Evolutionary conservation across 2,888 invertebrate species (phyloP), one percentile per base, ranked within the genome.

Genomic region (Nemotelus pantherinus): DNA sequence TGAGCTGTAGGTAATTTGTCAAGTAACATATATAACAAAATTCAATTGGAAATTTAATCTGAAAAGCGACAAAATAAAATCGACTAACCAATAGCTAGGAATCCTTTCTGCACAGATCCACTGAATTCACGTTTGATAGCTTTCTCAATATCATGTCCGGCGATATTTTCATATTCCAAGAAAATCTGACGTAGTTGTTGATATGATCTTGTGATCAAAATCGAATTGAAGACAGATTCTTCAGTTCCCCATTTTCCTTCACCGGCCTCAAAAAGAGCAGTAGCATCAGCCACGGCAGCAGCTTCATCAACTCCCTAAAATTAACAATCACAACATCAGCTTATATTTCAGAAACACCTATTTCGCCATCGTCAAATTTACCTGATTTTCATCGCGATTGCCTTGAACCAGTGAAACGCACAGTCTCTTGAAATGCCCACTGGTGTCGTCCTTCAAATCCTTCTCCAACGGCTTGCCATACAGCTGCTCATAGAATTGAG

Each of bases 341-440:
- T 2, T 72, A 39, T 58, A 5, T 53, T 39, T 39, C 41, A 41
- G 50, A 43, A 64, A 53, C 7, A 9, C 2, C 63, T 41, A 39
- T 79, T 53, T 44, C 41, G 5, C 39, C 44, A 58, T 25, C 10
- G 47, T 53, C 4, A 43, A 10, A 25, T 79, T 81, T 80, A 84
- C 84, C 80, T 86, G 93, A 88, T 94, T 94, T 88, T 98, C 98
- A 85, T 96, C 95, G 70, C 98, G 92, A 85, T 95, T 96, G 78
- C 95, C 95, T 90, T 94, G 93, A 82, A 93, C 93, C 74, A 96
- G 88, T 0, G 97, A 96, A 43, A 98, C 94, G 82, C 97, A 92
- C 71, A 98, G 90, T 79, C 96, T 91, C 88, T 95, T 95, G 88
- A 98, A 98, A 87, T 96, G 94, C n/a, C 98, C 98, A 9, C 96